These are phyloP conservation scores for Leucophenga maculata DNA, from an alignment of 2,888 invertebrate genomes.

Conservation along the genomic window DNA sequence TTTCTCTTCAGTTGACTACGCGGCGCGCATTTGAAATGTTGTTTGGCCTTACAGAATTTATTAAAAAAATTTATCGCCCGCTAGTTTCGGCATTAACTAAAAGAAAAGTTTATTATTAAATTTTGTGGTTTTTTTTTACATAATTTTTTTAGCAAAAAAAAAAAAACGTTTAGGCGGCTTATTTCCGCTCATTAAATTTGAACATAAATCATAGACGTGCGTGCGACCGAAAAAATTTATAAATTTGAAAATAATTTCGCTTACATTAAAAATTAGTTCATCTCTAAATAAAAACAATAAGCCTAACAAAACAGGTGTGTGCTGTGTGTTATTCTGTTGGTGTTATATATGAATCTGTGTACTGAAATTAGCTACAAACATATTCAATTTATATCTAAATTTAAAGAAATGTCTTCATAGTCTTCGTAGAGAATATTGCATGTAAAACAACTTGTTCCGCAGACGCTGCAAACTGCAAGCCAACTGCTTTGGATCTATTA, in stretches of 20 bases:
- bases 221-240: background rate
- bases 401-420: background rate
- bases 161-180: background rate
- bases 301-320: background rate
- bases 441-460: too few species aligned
- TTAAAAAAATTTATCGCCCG: background rate
- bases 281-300: background rate
- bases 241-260: background rate
- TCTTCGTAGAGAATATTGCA: too few species aligned
- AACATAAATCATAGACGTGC: background rate
- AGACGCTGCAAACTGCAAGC: too few species aligned
- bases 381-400: background rate
- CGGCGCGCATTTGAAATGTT: conserved; percentile 53
- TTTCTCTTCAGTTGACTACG: conserved; percentile 50
- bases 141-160: background rate
- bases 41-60: conserved; percentile 35
- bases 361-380: background rate
- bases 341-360: background rate
- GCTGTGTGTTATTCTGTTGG: background rate
- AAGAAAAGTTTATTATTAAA: background rate
- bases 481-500: too few species aligned
- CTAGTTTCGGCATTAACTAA: background rate
- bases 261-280: conserved; percentile 3
- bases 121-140: background rate
- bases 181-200: background rate